Evolutionary conservation across 1,140 invertebrate genomes (phyloP).

Genomic region (Bombus ignitus): DNA sequence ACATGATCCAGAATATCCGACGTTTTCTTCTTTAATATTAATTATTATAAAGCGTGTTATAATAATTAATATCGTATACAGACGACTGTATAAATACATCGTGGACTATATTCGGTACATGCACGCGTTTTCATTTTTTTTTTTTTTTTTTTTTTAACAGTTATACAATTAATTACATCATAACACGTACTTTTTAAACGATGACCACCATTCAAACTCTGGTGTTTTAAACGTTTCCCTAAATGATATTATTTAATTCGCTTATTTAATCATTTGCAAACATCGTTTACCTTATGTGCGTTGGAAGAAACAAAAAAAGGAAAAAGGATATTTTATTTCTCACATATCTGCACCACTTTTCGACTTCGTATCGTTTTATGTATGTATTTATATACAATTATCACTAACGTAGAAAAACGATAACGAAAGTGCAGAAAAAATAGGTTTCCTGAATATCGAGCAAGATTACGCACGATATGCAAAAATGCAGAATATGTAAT

Average conservation of each 20-base stretch:
- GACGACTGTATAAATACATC: conserved; percentile 23
- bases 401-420: conserved; percentile 32
- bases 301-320: conserved; percentile 10
- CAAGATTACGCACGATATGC: background rate
- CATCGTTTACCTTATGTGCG: conserved; percentile 18
- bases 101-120: conserved; percentile 28
- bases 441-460: background rate
- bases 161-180: conserved; percentile 31
- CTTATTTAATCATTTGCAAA: background rate
- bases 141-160: conserved; percentile 1
- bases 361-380: background rate
- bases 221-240: background rate
- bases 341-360: background rate
- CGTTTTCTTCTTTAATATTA: background rate
- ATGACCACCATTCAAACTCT: conserved; percentile 20
- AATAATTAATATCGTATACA: conserved; percentile 33
- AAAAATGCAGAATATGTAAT: conserved; percentile 16
- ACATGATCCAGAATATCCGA: background rate
- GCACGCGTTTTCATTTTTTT: background rate
- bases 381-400: conserved; percentile 32
- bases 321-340: background rate
- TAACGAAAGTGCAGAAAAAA: conserved; percentile 1
- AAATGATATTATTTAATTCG: conserved; percentile 11
- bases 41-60: conserved; percentile 4
- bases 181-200: conserved; percentile 35